A percentile compares a stretch with the other conserved stretches of the same genome.
Conservation (phyloP, 2,113 vertebrate genomes). For the Cettia cetti region DNA sequence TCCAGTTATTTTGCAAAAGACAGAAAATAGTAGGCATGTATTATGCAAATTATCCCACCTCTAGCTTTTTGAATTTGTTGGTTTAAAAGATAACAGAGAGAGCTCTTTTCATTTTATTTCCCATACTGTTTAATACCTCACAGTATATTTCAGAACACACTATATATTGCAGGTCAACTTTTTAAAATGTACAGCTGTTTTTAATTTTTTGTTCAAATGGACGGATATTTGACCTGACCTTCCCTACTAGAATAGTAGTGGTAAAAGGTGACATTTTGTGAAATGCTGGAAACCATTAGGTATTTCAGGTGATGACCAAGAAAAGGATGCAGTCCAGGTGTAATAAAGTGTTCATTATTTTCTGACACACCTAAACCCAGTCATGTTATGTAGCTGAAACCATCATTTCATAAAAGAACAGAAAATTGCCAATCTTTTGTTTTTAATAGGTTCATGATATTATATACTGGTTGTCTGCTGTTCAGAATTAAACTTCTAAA, state of each 20-base stretch:
- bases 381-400: neutral
- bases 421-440: neutral
- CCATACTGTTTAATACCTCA: neutral
- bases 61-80: neutral
- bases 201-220: neutral
- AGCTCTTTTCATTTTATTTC: neutral
- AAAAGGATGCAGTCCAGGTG: neutral
- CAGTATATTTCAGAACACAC: neutral
- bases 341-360: neutral
- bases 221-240: neutral
- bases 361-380: neutral
- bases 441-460: neutral
- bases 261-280: neutral
- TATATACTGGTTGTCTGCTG: neutral
- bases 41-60: neutral
- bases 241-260: neutral
- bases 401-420: neutral
- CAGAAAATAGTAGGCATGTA: neutral
- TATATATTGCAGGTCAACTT: neutral
- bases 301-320: neutral
- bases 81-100: neutral
- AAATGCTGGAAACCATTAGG: neutral
- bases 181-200: neutral
- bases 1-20: neutral
- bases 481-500: neutral